Evolutionary conservation across 2,113 vertebrate species (phyloP).

Genomic region (Petaurus breviceps): DNA sequence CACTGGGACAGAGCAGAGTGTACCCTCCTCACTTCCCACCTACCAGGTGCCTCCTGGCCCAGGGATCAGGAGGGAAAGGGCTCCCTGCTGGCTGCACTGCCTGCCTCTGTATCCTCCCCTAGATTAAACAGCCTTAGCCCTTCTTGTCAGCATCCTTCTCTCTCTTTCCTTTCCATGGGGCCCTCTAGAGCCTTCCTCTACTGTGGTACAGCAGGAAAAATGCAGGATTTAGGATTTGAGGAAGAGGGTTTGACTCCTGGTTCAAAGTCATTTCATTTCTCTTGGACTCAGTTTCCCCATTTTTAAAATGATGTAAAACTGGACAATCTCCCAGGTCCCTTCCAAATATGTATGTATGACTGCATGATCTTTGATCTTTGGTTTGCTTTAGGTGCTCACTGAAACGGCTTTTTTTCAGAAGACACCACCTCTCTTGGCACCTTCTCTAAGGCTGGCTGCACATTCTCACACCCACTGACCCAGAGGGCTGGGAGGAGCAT

Average conservation of each 20-base stretch:
- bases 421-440: not conserved
- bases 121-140: not conserved
- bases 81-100: not conserved
- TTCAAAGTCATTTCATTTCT: not conserved
- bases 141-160: not conserved
- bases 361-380: not conserved
- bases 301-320: not conserved
- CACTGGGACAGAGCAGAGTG: not conserved
- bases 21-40: not conserved
- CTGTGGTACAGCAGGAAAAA: not conserved
- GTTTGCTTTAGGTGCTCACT: not conserved
- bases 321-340: not conserved
- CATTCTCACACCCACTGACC: not conserved
- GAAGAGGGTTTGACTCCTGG: not conserved
- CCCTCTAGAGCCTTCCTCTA: not conserved
- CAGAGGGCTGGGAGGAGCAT: not conserved
- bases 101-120: too few species aligned
- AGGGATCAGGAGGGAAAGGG: not conserved
- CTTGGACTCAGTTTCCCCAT: not conserved
- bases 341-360: not conserved
- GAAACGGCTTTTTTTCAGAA: not conserved
- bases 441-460: not conserved
- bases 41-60: not conserved
- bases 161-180: not conserved
- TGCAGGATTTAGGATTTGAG: not conserved